These are phyloP conservation scores for Augochlora pura DNA, from an alignment of 1,140 invertebrate species.

Conservation along the genomic window DNA sequence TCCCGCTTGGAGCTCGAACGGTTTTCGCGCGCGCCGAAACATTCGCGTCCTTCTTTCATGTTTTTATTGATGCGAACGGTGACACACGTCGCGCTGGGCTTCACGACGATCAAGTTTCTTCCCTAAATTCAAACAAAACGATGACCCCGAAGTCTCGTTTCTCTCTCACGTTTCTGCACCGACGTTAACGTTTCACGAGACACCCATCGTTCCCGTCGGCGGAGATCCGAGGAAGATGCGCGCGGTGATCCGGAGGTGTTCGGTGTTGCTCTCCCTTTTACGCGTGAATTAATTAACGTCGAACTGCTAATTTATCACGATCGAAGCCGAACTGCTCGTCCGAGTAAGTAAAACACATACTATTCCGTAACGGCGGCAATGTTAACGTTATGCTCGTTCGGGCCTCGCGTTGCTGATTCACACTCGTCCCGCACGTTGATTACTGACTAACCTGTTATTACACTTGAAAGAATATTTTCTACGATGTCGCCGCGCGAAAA, in stretches of 20 bases:
- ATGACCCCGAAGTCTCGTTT: constrained; percentile 2
- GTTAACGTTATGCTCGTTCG: background rate
- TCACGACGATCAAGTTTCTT: background rate
- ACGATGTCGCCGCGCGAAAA: too few species aligned
- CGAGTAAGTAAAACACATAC: background rate
- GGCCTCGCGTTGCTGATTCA: background rate
- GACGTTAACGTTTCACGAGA: background rate
- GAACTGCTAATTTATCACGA: background rate
- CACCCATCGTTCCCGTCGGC: background rate
- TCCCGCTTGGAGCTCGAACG: too few species aligned
- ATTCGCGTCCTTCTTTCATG: background rate
- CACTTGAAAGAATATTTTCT: background rate
- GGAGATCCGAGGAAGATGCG: background rate
- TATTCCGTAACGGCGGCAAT: background rate
- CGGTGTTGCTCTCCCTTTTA: background rate
- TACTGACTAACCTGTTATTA: background rate
- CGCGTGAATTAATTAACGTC: background rate
- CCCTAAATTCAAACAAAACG: constrained; percentile 1
- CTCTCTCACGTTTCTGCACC: background rate
- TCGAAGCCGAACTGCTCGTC: background rate
- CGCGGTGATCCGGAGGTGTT: background rate
- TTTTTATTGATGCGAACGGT: background rate
- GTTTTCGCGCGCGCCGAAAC: background rate
- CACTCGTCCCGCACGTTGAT: background rate
- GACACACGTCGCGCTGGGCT: background rate